phyloP scores from a whole-genome alignment of 2,797 vertebrate genomes.

The Botia almorhae region DNA sequence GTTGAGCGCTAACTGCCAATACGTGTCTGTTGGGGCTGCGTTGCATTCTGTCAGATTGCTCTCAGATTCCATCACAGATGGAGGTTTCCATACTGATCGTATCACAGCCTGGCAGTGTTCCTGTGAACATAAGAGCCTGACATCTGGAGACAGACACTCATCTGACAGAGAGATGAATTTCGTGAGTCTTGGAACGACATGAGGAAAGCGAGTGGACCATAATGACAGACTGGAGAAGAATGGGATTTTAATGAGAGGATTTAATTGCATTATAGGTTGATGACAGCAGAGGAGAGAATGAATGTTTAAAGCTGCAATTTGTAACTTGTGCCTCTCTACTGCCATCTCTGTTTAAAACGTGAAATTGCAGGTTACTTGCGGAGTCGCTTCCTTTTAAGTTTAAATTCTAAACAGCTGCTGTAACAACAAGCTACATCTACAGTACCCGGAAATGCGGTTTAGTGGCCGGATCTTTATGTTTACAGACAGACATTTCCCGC shows the following conservation, averaged over 20 bases:
- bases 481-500: no score
- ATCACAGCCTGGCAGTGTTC: conserved; percentile 29
- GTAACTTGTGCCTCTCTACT: no score
- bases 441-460: no score
- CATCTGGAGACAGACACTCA: conserved; percentile 13
- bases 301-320: neutral
- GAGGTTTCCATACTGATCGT: conserved; percentile 50
- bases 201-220: conserved; percentile 21
- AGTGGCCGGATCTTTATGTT: no score
- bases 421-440: no score
- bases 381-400: no score
- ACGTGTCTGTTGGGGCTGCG: neutral
- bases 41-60: conserved; percentile 13
- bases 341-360: no score
- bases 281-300: neutral
- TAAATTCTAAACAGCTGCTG: no score
- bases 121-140: conserved; percentile 13
- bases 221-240: conserved; percentile 33
- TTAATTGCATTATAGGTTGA: conserved; percentile 36
- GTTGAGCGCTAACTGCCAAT: neutral
- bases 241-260: conserved; percentile 39
- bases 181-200: conserved; percentile 16
- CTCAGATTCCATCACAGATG: conserved; percentile 48
- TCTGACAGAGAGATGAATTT: neutral
- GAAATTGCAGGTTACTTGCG: no score